Conservation (phyloP, 2,113 vertebrate genomes). For the Ctenodactylus gundi region DNA sequence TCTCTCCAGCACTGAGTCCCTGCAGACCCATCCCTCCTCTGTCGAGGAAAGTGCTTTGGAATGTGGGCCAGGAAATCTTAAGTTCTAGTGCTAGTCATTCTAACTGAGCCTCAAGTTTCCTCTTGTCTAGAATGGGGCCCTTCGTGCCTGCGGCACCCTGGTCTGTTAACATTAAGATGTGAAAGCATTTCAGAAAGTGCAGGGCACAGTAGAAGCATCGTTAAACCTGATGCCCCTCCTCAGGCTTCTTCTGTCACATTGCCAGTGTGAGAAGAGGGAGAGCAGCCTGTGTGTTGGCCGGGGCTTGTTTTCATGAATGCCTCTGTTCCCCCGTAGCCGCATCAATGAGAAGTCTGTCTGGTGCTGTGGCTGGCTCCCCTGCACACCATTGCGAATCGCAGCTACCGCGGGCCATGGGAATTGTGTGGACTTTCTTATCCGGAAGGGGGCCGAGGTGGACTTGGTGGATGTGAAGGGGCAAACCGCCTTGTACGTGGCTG, state of each 20-base stretch:
- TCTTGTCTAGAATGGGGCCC: neutral
- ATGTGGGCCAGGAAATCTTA: neutral
- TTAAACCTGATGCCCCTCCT: fast-evolving
- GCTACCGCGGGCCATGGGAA: conserved; percentile 92
- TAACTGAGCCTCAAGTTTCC: neutral
- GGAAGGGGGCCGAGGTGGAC: conserved; percentile 92
- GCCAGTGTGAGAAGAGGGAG: too few species aligned
- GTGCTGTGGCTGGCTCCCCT: conserved; percentile 95
- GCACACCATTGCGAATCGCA: conserved; percentile 92
- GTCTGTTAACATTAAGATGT: too few species aligned
- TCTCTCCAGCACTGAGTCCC: neutral
- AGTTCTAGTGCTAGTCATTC: fast-evolving
- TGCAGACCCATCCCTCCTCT: fast-evolving
- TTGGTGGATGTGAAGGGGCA: conserved; percentile 96
- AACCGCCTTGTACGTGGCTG: conserved; percentile 93
- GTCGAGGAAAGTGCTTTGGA: neutral
- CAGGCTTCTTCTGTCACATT: too few species aligned
- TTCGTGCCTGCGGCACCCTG: fast-evolving
- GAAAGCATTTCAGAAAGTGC: neutral
- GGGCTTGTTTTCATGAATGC: neutral
- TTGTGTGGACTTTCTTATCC: conserved; percentile 92
- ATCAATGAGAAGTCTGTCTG: conserved; percentile 97
- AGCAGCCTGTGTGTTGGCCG: fast-evolving
- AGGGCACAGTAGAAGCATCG: fast-evolving
- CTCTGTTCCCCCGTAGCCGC: conserved; percentile 80